Conservation (phyloP, 1,140 invertebrate species). For the Zaprionus kolodkinae region DNA sequence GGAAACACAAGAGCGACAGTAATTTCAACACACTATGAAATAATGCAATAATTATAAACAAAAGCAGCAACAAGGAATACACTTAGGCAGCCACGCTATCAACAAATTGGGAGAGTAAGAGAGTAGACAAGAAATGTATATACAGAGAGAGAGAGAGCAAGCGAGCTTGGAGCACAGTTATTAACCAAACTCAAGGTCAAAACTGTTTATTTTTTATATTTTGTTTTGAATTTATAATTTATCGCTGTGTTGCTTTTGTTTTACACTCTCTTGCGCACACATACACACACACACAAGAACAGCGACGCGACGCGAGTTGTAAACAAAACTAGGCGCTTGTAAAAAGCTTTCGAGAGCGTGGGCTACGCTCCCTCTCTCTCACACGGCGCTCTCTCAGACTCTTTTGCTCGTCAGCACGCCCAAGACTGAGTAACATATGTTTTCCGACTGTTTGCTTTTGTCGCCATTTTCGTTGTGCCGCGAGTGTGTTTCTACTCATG, state of each 20-base stretch:
- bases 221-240: conserved; percentile 84
- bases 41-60: conserved; percentile 69
- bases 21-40: conserved; percentile 73
- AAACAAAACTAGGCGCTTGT: conserved; percentile 71
- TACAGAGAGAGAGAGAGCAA: conserved; percentile 40
- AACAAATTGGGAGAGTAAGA: conserved; percentile 31
- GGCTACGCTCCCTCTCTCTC: conserved; percentile 17
- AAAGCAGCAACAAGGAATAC: conserved; percentile 36
- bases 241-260: conserved; percentile 78
- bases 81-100: conserved; percentile 38
- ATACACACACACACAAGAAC: conserved; percentile 19
- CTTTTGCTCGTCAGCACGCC: conserved; percentile 9
- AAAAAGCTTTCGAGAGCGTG: conserved; percentile 69
- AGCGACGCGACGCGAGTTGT: conserved; percentile 53
- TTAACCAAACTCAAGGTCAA: conserved; percentile 82
- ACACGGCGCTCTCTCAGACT: not conserved
- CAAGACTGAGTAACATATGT: conserved; percentile 67
- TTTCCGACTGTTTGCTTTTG: conserved; percentile 78
- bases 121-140: conserved; percentile 18
- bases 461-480: conserved; percentile 69
- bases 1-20: conserved; percentile 34
- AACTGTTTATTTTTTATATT: conserved; percentile 84
- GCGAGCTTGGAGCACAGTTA: conserved; percentile 52
- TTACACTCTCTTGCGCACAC: conserved; percentile 46
- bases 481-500: conserved; percentile 19